Evolutionary conservation across 2,797 vertebrate species (phyloP).

Genomic region (Brotogeris chrysoptera): DNA sequence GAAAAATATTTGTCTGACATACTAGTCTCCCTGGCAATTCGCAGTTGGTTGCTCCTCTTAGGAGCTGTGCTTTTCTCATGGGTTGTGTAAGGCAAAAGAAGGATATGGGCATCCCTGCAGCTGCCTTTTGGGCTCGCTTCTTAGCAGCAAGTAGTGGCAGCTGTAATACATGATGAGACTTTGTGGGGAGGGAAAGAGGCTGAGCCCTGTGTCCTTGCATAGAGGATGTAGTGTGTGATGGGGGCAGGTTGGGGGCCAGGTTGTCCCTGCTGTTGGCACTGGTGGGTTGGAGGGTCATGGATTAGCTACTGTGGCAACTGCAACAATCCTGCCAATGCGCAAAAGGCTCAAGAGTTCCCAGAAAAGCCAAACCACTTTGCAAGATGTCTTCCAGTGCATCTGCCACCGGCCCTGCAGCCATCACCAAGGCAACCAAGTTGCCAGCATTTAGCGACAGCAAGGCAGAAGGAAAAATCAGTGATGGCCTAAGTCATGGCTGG

Average conservation of each 20-base stretch:
- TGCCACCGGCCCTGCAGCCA: background rate
- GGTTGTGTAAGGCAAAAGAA: background rate
- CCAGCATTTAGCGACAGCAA: background rate
- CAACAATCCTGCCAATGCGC: background rate
- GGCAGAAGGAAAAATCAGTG: background rate
- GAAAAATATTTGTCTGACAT: conserved; percentile 63
- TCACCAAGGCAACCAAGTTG: conserved; percentile 44
- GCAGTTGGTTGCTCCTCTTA: conserved; percentile 31
- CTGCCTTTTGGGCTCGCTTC: background rate
- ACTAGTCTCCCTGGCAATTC: conserved; percentile 8
- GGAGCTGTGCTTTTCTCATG: background rate
- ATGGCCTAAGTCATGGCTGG: background rate
- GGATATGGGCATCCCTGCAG: background rate
- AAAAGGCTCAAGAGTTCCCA: background rate
- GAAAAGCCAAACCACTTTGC: background rate
- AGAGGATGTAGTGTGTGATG: background rate
- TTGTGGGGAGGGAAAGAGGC: background rate
- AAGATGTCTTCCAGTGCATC: background rate
- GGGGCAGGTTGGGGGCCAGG: background rate
- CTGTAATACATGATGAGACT: background rate
- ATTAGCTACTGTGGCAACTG: background rate
- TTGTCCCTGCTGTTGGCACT: background rate
- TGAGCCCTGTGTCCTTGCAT: background rate
- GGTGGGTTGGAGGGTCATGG: accelerated
- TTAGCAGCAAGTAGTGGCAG: background rate